These are phyloP conservation scores for Bothrops alternatus DNA, from an alignment of 2,797 vertebrate species.

Conservation along the genomic window DNA sequence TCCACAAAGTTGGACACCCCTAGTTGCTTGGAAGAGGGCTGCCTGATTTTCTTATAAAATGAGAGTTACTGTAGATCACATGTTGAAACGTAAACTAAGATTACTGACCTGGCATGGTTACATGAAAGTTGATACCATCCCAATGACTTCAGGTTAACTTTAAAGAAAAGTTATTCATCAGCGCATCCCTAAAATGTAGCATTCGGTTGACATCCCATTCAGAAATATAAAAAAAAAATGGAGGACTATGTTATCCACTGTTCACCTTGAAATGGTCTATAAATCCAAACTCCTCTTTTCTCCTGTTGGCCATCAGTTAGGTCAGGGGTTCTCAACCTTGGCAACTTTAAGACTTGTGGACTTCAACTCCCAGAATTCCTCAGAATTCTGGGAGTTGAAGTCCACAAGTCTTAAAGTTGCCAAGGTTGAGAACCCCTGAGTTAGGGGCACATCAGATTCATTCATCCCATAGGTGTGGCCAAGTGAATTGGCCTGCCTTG, in stretches of 20 bases:
- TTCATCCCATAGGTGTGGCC: not conserved
- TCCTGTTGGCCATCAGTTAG: not conserved
- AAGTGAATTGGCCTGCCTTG: not conserved
- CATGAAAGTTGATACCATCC: not conserved
- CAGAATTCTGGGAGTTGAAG: no score
- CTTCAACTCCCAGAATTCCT: no score
- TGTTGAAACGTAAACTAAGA: not conserved
- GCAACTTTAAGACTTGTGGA: no score
- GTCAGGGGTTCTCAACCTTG: no score
- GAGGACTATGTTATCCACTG: not conserved
- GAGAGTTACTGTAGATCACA: not conserved
- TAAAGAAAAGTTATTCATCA: not conserved
- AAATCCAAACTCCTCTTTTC: not conserved
- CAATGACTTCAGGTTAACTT: not conserved
- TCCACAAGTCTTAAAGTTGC: no score
- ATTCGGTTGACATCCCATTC: not conserved
- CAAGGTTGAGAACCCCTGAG: no score
- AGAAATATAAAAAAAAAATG: not conserved
- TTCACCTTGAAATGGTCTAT: not conserved
- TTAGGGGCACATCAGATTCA: not conserved
- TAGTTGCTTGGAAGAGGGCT: not conserved
- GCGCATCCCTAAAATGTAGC: not conserved
- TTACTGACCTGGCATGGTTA: not conserved
- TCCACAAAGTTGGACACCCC: not conserved
- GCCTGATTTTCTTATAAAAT: not conserved